Evolutionary conservation across 2,888 invertebrate genomes (phyloP).

Genomic region (Incurvaria masculella): DNA sequence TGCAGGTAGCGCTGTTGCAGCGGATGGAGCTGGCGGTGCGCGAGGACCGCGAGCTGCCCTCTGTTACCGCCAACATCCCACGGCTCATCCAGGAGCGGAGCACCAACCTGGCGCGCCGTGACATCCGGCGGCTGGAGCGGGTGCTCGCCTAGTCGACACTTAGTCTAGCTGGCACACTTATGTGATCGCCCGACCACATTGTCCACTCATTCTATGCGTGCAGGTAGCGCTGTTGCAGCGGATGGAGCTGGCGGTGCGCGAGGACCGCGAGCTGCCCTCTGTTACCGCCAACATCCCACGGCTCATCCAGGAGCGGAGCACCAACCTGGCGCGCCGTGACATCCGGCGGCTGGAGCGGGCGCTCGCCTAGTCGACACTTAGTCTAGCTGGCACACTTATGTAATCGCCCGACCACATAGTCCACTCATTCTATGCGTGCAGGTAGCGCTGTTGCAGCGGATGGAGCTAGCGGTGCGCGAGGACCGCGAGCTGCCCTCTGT

Average conservation of each 20-base stretch:
- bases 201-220: too few species aligned
- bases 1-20: constrained; percentile 73
- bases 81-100: constrained; percentile 38
- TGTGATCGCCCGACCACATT: too few species aligned
- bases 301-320: constrained; percentile 34
- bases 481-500: constrained; percentile 66
- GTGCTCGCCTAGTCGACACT: too few species aligned
- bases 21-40: constrained; percentile 79
- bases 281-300: constrained; percentile 82
- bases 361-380: too few species aligned
- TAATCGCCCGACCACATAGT: too few species aligned
- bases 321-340: constrained; percentile 18
- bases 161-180: too few species aligned
- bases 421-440: too few species aligned
- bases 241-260: constrained; percentile 76
- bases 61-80: constrained; percentile 82
- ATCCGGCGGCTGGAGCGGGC: neutral
- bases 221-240: constrained; percentile 74
- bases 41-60: constrained; percentile 59
- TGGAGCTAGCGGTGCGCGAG: constrained; percentile 73
- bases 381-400: too few species aligned
- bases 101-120: constrained; percentile 19
- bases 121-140: neutral
- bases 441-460: constrained; percentile 73
- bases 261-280: constrained; percentile 60